Evolutionary conservation across 2,797 vertebrate species (phyloP).

Genomic region (Gastrophryne carolinensis): DNA sequence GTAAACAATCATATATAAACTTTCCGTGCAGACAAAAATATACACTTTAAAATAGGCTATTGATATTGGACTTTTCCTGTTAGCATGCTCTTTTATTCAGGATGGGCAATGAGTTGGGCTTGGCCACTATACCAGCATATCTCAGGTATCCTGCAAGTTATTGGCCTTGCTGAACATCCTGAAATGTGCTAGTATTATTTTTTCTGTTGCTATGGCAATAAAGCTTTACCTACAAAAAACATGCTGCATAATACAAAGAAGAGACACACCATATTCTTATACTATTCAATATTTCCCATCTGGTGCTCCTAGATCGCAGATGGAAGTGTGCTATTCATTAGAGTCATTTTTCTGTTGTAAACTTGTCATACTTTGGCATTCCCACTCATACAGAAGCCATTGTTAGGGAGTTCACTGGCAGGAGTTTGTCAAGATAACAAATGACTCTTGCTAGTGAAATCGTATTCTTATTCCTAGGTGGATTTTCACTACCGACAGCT

Average conservation of each 20-base stretch:
- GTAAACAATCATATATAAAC: too few species aligned
- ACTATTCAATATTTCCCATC: slow-evolving; percentile 1
- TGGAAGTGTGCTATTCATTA: slow-evolving; percentile 49
- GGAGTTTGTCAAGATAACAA: slow-evolving; percentile 53
- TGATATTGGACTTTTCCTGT: too few species aligned
- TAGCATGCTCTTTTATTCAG: too few species aligned
- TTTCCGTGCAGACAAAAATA: too few species aligned
- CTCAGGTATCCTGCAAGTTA: too few species aligned
- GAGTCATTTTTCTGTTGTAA: slow-evolving; percentile 44
- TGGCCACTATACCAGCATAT: too few species aligned
- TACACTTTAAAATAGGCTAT: too few species aligned
- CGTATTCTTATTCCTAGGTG: slow-evolving; percentile 47
- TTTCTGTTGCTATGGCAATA: not conserved
- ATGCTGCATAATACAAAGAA: slow-evolving; percentile 1
- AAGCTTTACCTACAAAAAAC: not conserved
- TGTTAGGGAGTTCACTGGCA: slow-evolving; percentile 49
- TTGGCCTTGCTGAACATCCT: too few species aligned
- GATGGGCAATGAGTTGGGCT: too few species aligned
- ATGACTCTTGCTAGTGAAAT: slow-evolving; percentile 42
- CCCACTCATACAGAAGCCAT: slow-evolving; percentile 43
- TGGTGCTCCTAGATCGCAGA: slow-evolving; percentile 10
- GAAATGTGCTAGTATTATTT: not conserved
- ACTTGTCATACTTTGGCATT: slow-evolving; percentile 48
- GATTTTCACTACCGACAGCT: slow-evolving; percentile 48
- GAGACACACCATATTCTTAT: not conserved